These are phyloP conservation scores for Tupaia tana DNA, from an alignment of 2,113 vertebrate genomes.

Conservation along the genomic window DNA sequence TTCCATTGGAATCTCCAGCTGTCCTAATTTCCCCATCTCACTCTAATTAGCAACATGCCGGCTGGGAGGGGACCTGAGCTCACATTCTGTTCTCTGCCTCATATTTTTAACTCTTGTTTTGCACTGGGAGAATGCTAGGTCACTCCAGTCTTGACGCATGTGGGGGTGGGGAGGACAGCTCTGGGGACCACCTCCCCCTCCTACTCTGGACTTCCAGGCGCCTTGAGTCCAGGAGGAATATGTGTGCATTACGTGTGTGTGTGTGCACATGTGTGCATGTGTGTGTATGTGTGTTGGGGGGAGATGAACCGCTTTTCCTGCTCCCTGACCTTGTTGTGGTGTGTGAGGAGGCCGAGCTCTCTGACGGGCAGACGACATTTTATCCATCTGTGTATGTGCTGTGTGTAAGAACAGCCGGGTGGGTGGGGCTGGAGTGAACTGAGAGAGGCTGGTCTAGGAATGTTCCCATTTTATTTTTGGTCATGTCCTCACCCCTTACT, in stretches of 20 bases:
- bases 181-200: slow-evolving; percentile 34
- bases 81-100: slow-evolving; percentile 86
- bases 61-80: slow-evolving; percentile 75
- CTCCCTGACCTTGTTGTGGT: neutral
- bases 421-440: neutral
- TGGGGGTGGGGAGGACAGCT: neutral
- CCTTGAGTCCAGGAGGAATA: neutral
- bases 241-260: too few relatives aligned
- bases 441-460: neutral
- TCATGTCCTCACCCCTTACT: neutral
- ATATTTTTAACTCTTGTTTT: slow-evolving; percentile 88
- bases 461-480: slow-evolving; percentile 42
- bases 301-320: neutral
- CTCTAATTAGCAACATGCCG: slow-evolving; percentile 83
- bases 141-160: slow-evolving; percentile 16
- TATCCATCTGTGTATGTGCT: neutral
- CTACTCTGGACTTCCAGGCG: neutral
- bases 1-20: slow-evolving; percentile 87
- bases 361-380: neutral
- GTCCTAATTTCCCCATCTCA: slow-evolving; percentile 81
- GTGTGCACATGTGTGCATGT: too few relatives aligned
- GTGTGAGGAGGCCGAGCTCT: neutral
- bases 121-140: slow-evolving; percentile 79
- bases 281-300: too few relatives aligned
- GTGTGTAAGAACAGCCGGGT: neutral